Conservation (phyloP, 2,113 vertebrate genomes). For the Electrona antarctica region DNA sequence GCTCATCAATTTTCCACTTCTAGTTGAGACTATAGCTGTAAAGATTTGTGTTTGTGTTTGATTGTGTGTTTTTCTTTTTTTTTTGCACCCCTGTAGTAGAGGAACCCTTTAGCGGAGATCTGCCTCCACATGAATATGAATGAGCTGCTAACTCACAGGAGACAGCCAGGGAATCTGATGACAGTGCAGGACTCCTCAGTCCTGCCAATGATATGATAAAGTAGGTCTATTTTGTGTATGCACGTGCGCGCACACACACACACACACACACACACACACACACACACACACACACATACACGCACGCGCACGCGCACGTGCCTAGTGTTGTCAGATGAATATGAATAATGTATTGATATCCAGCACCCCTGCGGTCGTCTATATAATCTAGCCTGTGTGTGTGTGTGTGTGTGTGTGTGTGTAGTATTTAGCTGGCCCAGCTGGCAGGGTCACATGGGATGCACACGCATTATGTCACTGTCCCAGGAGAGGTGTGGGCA, state of each 20-base stretch:
- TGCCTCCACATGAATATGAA: conserved; percentile 76
- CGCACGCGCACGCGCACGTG: conserved; percentile 1
- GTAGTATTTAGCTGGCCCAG: conserved; percentile 64
- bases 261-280: neutral
- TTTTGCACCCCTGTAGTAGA: conserved; percentile 18
- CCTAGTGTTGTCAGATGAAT: conserved; percentile 59
- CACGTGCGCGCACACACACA: too few species aligned
- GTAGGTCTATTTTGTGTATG: conserved; percentile 29
- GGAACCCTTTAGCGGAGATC: conserved; percentile 54
- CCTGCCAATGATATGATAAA: conserved; percentile 70
- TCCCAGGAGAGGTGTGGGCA: conserved; percentile 72
- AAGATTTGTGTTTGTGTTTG: conserved; percentile 44
- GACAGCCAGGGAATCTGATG: conserved; percentile 69
- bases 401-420: conserved; percentile 25
- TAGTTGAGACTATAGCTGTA: conserved; percentile 2
- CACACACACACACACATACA: neutral
- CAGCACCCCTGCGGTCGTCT: conserved; percentile 51
- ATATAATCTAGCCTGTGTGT: conserved; percentile 42
- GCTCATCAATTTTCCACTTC: neutral
- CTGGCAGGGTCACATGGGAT: conserved; percentile 74
- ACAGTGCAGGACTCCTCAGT: conserved; percentile 70
- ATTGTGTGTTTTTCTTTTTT: conserved; percentile 53
- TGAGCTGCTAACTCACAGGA: conserved; percentile 64
- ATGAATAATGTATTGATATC: conserved; percentile 76
- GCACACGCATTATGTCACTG: conserved; percentile 70